Evolutionary conservation across 2,797 vertebrate genomes (phyloP), one percentile per base, ranked within the genome.

Genomic region (Danio albolineatus): DNA sequence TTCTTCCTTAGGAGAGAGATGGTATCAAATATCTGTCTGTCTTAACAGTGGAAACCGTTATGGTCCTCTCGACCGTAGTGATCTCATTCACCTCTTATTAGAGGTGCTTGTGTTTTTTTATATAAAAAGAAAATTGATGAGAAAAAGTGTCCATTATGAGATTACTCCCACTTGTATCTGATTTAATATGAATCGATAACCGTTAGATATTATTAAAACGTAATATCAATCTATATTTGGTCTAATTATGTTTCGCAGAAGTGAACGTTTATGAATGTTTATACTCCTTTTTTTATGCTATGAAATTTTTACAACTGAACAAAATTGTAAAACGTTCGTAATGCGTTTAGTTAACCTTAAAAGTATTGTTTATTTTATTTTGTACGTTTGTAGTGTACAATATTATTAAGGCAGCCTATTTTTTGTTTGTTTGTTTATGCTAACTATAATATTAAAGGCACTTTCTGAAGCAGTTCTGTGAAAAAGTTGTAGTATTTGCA

Each of bases 381-480:
- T 4, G 48, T 62, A 6, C 83, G 36, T 56, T 49, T 48, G 9
- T 69, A 57, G 62, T 77, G 28, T 60, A 62, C 53, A 67, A 39
- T 56, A 56, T 59, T 49, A 61, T 46, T 60, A 44, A 43, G 49
- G 60, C 48, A 19, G 39, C 60, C 7, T 62, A 61, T 59, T 44
- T n/a, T 81, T 7, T 46, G 4, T 46, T 46, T 46, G 44, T 46
- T 46, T 46, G 44, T 46, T 81, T 88, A 62, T 86, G 81, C 48
- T 85, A 81, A 72, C 61, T 21, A 39, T 62, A 54, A 46, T 79
- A 57, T 79, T 7, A 59, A 48, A 65, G 71, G 73, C 82, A 78
- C 70, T 75, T 76, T 82, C 71, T 64, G 16, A 48, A 82, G 7
- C 53, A 79, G 76, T 76, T 62, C 43, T 71, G 56, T 60, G 43